A percentile compares a stretch with the other conserved stretches of the same genome.
phyloP scores from a whole-genome alignment of 2,797 vertebrate genomes.

The Galago senegalensis region DNA sequence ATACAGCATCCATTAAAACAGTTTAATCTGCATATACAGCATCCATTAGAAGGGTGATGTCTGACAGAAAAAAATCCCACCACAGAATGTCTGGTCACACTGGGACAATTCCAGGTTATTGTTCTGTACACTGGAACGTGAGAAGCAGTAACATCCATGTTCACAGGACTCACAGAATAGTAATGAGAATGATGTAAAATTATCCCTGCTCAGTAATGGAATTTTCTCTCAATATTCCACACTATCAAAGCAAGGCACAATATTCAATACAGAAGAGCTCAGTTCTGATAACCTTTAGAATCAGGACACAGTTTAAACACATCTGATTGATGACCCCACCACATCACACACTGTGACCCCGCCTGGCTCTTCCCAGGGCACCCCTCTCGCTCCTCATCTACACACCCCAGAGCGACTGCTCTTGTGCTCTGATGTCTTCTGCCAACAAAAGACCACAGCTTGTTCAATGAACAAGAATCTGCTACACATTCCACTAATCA shows the following conservation, averaged over 20 bases:
- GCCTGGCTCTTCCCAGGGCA: not conserved
- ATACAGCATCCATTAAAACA: not conserved
- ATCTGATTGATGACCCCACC: not conserved
- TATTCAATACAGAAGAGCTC: not conserved
- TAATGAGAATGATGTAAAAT: not conserved
- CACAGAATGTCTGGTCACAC: not conserved
- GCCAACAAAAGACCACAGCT: not conserved
- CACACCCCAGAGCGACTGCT: not conserved
- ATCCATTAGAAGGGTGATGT: not conserved
- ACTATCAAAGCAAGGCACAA: not conserved
- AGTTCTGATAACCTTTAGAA: not conserved
- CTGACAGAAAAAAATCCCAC: not conserved
- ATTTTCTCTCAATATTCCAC: not conserved
- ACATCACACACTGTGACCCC: not conserved
- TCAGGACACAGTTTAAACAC: fast-evolving
- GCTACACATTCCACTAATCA: not conserved
- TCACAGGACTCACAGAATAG: not conserved
- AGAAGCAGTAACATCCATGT: not conserved
- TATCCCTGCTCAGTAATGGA: not conserved
- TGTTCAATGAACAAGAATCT: not conserved
- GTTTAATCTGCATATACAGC: not conserved
- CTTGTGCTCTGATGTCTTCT: not conserved
- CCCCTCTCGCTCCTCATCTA: not conserved
- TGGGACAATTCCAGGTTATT: not conserved
- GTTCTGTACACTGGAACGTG: not conserved